Evolutionary conservation across 2,113 vertebrate species (phyloP).

Genomic region (Muscicapa adusta): DNA sequence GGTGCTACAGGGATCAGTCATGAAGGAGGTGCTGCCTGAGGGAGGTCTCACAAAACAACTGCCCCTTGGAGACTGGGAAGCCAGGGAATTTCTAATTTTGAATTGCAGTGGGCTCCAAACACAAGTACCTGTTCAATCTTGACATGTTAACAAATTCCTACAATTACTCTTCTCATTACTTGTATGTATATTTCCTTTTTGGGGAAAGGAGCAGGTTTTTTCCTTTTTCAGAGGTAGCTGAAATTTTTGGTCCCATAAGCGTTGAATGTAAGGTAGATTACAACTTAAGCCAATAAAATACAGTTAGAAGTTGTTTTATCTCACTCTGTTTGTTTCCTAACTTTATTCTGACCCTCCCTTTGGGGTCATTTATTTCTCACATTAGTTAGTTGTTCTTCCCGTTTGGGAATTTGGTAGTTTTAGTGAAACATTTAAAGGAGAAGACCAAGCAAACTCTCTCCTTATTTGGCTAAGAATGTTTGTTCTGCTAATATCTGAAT

Average conservation of each 20-base stretch:
- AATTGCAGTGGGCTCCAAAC: background rate
- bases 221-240: background rate
- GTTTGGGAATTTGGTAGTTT: constrained; percentile 33
- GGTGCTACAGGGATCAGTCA: background rate
- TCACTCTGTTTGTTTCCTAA: constrained; percentile 5
- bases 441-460: constrained; percentile 49
- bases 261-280: background rate
- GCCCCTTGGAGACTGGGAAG: rapidly evolving
- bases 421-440: constrained; percentile 39
- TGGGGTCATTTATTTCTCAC: constrained; percentile 53
- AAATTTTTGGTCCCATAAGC: background rate
- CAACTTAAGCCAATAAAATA: background rate
- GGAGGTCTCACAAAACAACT: background rate
- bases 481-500: constrained; percentile 47
- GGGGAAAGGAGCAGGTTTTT: background rate
- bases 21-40: background rate
- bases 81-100: background rate
- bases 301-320: constrained; percentile 7
- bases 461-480: constrained; percentile 63
- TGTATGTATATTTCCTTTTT: background rate
- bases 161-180: background rate
- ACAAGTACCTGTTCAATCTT: background rate
- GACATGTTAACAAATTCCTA: background rate
- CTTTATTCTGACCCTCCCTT: constrained; percentile 32
- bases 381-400: constrained; percentile 31